phyloP scores from a whole-genome alignment of 2,888 invertebrate genomes.

The Pteria penguin region DNA sequence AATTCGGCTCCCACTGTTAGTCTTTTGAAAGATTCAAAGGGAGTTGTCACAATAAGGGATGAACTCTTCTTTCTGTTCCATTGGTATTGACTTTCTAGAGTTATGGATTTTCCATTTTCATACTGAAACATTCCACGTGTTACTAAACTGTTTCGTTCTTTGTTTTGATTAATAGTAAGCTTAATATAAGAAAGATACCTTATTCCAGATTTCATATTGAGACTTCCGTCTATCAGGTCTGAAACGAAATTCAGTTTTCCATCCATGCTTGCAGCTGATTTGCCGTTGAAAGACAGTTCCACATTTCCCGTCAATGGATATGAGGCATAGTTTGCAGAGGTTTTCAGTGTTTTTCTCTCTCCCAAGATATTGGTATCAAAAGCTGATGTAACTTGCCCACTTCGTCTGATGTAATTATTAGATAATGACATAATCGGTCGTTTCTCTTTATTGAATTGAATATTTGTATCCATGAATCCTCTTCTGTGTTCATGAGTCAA shows the following conservation, averaged over 20 bases:
- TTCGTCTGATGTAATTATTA: constrained; percentile 46
- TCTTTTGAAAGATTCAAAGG: constrained; percentile 34
- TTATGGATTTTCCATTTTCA: constrained; percentile 21
- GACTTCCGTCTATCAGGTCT: constrained; percentile 24
- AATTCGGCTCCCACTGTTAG: constrained; percentile 8
- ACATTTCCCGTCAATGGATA: constrained; percentile 55
- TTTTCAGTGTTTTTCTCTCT: background rate
- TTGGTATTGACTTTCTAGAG: constrained; percentile 37
- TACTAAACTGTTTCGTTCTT: constrained; percentile 34
- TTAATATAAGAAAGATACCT: constrained; percentile 12
- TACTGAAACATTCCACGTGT: constrained; percentile 12
- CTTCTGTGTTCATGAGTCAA: constrained; percentile 56
- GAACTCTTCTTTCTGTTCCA: constrained; percentile 37
- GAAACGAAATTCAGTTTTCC: constrained; percentile 21
- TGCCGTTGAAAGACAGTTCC: constrained; percentile 50
- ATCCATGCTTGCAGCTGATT: constrained; percentile 31
- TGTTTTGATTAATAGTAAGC: constrained; percentile 27
- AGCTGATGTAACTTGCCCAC: constrained; percentile 40
- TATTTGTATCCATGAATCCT: constrained; percentile 49
- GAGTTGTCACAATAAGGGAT: constrained; percentile 43
- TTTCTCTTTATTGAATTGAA: constrained; percentile 43
- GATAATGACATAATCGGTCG: constrained; percentile 39
- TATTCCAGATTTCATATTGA: constrained; percentile 28
- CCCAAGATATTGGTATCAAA: constrained; percentile 16
- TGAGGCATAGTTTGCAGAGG: constrained; percentile 35